These are phyloP conservation scores for Ceratosolen solmsi DNA, from an alignment of 1,140 invertebrate species.

Conservation along the genomic window DNA sequence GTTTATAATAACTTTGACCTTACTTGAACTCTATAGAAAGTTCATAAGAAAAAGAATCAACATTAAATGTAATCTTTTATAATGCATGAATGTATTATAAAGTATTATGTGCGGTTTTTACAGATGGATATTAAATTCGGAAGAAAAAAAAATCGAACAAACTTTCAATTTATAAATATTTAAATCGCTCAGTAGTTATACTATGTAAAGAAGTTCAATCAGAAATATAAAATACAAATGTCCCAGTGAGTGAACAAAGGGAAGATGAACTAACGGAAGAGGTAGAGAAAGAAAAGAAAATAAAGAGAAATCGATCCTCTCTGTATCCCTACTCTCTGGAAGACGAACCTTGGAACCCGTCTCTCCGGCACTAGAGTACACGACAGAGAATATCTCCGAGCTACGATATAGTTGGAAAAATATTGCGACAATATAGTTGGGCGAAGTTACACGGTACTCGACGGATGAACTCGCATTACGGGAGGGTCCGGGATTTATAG, in stretches of 20 bases:
- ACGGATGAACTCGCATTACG: slow-evolving; percentile 62
- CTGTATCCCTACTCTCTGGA: slow-evolving; percentile 41
- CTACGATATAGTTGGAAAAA: slow-evolving; percentile 59
- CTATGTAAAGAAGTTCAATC: not conserved
- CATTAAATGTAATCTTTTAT: no score
- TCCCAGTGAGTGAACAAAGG: not conserved
- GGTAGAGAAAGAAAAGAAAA: slow-evolving; percentile 13
- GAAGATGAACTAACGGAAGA: slow-evolving; percentile 7
- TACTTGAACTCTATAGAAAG: not conserved
- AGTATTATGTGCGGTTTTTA: not conserved
- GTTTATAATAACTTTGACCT: no score
- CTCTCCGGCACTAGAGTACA: not conserved
- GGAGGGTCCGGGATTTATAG: slow-evolving; percentile 60
- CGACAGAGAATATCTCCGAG: slow-evolving; percentile 30
- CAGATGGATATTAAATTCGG: not conserved
- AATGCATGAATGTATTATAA: no score
- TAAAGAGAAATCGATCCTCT: slow-evolving; percentile 43
- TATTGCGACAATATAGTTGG: slow-evolving; percentile 61
- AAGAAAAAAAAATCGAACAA: not conserved
- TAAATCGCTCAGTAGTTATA: slow-evolving; percentile 1
- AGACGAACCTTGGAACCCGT: slow-evolving; percentile 43
- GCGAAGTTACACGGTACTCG: slow-evolving; percentile 58
- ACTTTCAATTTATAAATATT: slow-evolving; percentile 30
- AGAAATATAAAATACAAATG: slow-evolving; percentile 40
- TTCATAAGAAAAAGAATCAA: no score